Percentiles rank a stretch among this genome's conserved stretches.
Conservation (phyloP, 2,113 vertebrate genomes). For the Misgurnus anguillicaudatus region DNA sequence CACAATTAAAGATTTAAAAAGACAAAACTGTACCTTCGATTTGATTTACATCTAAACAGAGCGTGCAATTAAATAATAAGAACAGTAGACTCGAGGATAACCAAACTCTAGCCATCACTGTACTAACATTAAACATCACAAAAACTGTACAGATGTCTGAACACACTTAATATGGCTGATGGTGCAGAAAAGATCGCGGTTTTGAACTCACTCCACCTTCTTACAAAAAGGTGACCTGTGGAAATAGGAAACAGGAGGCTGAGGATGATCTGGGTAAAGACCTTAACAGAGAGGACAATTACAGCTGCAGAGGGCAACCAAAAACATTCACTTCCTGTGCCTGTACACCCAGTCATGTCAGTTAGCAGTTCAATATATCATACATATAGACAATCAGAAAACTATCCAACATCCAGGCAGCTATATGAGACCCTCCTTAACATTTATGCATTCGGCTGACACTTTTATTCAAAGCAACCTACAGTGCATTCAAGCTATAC, state of each 20-base stretch:
- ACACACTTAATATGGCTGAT: slow-evolving; percentile 12
- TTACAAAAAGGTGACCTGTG: not conserved
- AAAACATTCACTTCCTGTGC: not conserved
- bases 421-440: not conserved
- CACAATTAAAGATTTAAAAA: not conserved
- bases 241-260: slow-evolving; percentile 65
- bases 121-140: not conserved
- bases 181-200: not conserved
- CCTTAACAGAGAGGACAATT: slow-evolving; percentile 56
- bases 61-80: slow-evolving; percentile 16
- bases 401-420: not conserved
- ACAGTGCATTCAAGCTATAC: too few relatives aligned
- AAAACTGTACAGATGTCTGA: not conserved
- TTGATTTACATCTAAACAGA: slow-evolving; percentile 32
- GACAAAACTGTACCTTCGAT: slow-evolving; percentile 58
- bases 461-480: too few relatives aligned
- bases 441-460: too few relatives aligned
- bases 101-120: slow-evolving; percentile 55
- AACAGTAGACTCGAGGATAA: slow-evolving; percentile 24
- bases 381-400: not conserved
- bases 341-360: not conserved
- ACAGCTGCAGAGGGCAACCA: not conserved
- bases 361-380: not conserved
- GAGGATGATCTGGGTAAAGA: slow-evolving; percentile 64
- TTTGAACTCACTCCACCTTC: not conserved